Evolutionary conservation across 2,888 invertebrate species (phyloP).

Genomic region (Phania funesta): DNA sequence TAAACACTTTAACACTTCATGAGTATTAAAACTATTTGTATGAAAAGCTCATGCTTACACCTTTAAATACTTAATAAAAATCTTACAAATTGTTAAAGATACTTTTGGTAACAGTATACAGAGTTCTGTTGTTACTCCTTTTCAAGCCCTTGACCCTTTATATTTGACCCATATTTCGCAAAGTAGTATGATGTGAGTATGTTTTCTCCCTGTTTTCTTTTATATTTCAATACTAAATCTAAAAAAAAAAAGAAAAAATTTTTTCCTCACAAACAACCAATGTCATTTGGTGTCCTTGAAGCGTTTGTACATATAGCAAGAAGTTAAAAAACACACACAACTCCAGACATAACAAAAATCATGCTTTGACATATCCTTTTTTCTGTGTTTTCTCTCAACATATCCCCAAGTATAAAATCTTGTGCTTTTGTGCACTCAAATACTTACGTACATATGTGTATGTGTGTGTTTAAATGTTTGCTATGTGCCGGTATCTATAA

Average conservation of each 20-base stretch:
- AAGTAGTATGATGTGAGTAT: not conserved
- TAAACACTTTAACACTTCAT: not conserved
- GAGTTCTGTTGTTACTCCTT: not conserved
- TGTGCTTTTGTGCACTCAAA: constrained; percentile 51
- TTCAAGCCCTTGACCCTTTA: constrained; percentile 56
- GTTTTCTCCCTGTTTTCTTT: constrained; percentile 29
- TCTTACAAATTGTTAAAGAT: not conserved
- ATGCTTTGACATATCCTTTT: constrained; percentile 54
- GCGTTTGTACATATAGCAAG: constrained; percentile 20
- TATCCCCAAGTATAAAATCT: constrained; percentile 67
- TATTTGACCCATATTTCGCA: constrained; percentile 60
- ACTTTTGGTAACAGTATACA: not conserved
- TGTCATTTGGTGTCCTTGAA: constrained; percentile 66
- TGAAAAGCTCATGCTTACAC: not conserved
- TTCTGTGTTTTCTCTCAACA: constrained; percentile 45
- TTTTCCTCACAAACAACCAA: constrained; percentile 53
- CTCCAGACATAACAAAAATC: constrained; percentile 59
- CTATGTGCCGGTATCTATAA: constrained; percentile 32
- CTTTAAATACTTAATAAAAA: constrained; percentile 8
- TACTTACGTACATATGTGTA: not conserved
- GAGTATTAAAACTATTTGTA: not conserved
- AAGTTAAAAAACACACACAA: constrained; percentile 8
- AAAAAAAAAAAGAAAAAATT: not conserved
- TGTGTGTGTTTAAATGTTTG: constrained; percentile 10
- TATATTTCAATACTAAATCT: constrained; percentile 32